Conservation (phyloP, 2,888 invertebrate species). For the Xylophagus ater region DNA sequence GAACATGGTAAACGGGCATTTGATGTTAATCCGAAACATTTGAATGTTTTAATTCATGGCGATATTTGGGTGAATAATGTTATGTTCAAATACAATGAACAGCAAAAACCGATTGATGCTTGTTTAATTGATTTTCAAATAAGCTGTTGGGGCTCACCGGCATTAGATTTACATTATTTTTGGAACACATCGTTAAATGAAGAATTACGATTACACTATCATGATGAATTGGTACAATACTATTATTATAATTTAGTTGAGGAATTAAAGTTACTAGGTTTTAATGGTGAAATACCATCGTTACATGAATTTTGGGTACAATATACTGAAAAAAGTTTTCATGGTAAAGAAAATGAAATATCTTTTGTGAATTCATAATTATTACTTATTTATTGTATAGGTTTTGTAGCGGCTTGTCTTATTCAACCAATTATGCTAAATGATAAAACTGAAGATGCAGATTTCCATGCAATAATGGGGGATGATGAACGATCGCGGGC, state of each 20-base stretch:
- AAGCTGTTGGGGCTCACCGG: conserved; percentile 36
- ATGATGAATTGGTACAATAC: conserved; percentile 31
- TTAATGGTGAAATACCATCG: conserved; percentile 27
- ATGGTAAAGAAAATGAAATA: conserved; percentile 16
- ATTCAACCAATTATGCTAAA: conserved; percentile 35
- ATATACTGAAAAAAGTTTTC: conserved; percentile 24
- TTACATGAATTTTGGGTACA: conserved; percentile 29
- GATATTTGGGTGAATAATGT: conserved; percentile 38
- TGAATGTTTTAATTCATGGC: conserved; percentile 34
- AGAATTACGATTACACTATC: conserved; percentile 27
- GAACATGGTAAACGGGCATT: conserved; percentile 27
- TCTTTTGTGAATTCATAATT: too few relatives aligned
- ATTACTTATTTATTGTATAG: too few relatives aligned
- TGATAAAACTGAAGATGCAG: conserved; percentile 31
- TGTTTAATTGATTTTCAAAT: conserved; percentile 36
- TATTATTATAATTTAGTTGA: conserved; percentile 27
- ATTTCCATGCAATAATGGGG: conserved; percentile 31
- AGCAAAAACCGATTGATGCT: conserved; percentile 23
- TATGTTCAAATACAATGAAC: conserved; percentile 25
- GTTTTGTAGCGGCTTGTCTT: too few relatives aligned
- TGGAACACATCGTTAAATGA: conserved; percentile 32
- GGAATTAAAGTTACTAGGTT: conserved; percentile 26
- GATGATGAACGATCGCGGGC: conserved; percentile 30
- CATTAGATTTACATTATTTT: conserved; percentile 34
- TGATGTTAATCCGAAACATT: conserved; percentile 19